Base-by-base conservation (phyloP, 1,140 invertebrate species). In the Sitobion miscanthi region DNA sequence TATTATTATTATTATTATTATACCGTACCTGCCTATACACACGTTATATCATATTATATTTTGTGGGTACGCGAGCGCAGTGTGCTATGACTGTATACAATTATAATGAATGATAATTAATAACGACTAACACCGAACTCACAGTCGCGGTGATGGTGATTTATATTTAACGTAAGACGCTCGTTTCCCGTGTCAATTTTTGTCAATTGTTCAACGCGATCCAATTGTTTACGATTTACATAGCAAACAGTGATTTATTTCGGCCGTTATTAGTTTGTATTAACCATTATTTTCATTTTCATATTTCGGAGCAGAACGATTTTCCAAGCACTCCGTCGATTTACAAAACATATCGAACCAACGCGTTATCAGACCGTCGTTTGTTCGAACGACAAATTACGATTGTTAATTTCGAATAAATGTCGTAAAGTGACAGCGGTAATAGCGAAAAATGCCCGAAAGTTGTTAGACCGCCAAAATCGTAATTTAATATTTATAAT, bases 351-450 rank as follows among this genome's bases (percentile, higher is more conserved):
- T 17, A 6, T 23, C 62, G 30, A 77, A 77, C 30, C 62, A 14
- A 77, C 5, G 30, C 5, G 30, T 17, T 4, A 47, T 52, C 49
- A 30, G 57, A 1, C 57, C 25, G 8, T 62, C 57, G 3, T 23
- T 9, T 2, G 11, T n/a, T 14, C 14, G 17, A 69, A 69, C 11
- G 11, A 69, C 11, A 77, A 54, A n/a, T 57, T 25, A 57, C 25
- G 8, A n/a, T n/a, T 69, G 14, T 77, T 77, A 77, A 14, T 77
- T n/a, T 11, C 62, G n/a, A 35, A 17, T 77, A 17, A n/a, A 54
- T 54, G 0, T 14, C 21, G 3, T 3, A 5, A 0, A 62, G 30
- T 6, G 62, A 17, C 11, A n/a, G 30, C 62, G n/a, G 14, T 0
- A n/a, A n/a, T 1, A 5, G n/a, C 2, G 9, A 77, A 77, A n/a